These are phyloP conservation scores for Acromyrmex charruanus DNA, from an alignment of 1,140 invertebrate genomes.

Conservation along the genomic window DNA sequence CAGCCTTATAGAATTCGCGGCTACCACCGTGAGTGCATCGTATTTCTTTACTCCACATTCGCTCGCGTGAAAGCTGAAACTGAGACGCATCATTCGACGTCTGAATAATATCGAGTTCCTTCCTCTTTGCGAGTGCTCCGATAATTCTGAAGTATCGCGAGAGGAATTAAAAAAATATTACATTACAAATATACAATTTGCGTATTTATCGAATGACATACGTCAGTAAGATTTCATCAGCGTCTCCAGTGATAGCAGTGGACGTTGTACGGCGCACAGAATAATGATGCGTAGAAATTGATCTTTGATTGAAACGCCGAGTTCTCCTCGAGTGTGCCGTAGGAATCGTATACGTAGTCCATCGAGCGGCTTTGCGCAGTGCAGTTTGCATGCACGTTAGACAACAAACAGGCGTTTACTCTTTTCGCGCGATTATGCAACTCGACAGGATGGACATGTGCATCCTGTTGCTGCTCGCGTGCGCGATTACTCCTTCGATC, in stretches of 20 bases:
- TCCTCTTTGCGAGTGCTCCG: not conserved
- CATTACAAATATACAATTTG: not conserved
- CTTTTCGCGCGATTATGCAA: constrained; percentile 48
- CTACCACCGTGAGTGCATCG: constrained; percentile 66
- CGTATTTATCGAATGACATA: not conserved
- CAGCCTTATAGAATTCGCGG: constrained; percentile 75
- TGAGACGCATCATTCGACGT: not conserved
- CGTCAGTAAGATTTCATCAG: constrained; percentile 31
- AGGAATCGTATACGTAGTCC: constrained; percentile 1
- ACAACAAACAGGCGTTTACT: not conserved
- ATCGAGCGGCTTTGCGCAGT: not conserved
- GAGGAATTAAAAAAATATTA: not conserved
- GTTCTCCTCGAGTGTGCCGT: not conserved
- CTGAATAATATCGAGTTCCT: not conserved
- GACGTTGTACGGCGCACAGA: not conserved
- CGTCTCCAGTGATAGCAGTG: constrained; percentile 9
- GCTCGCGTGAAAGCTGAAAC: constrained; percentile 29
- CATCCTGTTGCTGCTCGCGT: constrained; percentile 52
- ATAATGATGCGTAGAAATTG: constrained; percentile 4
- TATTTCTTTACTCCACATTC: not conserved
- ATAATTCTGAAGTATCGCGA: not conserved
- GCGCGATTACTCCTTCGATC: constrained; percentile 37
- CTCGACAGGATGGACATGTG: constrained; percentile 41
- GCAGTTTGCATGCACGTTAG: not conserved
- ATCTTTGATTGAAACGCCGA: not conserved